A percentile compares a stretch with the other conserved stretches of the same genome.
Evolutionary conservation across 2,113 vertebrate genomes (phyloP).

Genomic region (Ceyx melanurus): DNA sequence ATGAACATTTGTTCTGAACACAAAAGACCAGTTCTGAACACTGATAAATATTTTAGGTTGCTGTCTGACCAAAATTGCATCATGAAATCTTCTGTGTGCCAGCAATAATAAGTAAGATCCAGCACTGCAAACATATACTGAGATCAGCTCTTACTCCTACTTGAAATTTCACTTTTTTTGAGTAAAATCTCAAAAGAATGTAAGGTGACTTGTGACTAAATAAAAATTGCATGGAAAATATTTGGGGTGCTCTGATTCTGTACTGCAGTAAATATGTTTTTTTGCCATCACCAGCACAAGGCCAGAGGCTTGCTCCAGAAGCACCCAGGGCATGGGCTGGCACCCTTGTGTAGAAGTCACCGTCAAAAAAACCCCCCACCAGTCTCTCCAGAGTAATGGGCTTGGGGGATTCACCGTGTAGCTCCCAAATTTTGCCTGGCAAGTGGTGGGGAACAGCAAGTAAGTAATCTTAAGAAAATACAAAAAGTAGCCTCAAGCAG

Average conservation of each 20-base stretch:
- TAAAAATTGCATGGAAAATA: background rate
- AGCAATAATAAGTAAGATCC: background rate
- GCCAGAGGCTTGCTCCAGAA: background rate
- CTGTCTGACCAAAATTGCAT: background rate
- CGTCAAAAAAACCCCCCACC: background rate
- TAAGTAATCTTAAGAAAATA: background rate
- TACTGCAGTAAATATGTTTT: rapidly evolving
- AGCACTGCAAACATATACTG: background rate
- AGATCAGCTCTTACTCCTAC: background rate
- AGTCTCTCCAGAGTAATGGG: rapidly evolving
- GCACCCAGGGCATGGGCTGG: rapidly evolving
- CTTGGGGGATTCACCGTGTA: rapidly evolving
- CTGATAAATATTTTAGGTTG: background rate
- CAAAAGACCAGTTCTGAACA: background rate
- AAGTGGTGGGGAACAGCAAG: background rate
- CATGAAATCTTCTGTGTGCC: background rate
- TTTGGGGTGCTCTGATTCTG: background rate
- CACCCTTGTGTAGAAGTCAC: rapidly evolving
- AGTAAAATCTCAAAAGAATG: background rate
- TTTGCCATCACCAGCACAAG: background rate
- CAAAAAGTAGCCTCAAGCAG: background rate
- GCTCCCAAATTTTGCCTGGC: background rate
- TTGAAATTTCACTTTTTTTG: too few relatives aligned
- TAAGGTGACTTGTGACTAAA: background rate
- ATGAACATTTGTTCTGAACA: background rate